Percentiles rank a stretch among this genome's conserved stretches.
phyloP scores from a whole-genome alignment of 2,888 invertebrate genomes.

The Eupsilia transversa region DNA sequence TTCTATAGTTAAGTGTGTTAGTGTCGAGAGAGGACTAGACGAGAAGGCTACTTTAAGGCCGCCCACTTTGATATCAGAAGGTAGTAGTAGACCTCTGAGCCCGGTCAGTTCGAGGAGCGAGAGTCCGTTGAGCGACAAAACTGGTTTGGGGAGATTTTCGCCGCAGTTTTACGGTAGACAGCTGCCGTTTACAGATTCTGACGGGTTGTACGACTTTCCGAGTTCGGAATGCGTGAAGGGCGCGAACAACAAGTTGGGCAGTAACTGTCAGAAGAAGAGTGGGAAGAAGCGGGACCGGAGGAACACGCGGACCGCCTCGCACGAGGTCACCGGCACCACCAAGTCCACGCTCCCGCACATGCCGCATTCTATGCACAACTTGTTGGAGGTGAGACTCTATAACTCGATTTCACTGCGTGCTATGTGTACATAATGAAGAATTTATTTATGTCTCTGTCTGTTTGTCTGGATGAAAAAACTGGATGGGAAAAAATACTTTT shows the following conservation, averaged over 20 bases:
- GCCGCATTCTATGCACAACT: constrained; percentile 90
- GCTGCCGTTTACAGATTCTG: constrained; percentile 94
- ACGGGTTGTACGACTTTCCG: constrained; percentile 95
- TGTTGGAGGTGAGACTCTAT: constrained; percentile 89
- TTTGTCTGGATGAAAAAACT: neutral
- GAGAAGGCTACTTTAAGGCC: constrained; percentile 85
- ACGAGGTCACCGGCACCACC: constrained; percentile 85
- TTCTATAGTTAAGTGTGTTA: constrained; percentile 90
- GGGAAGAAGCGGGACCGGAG: constrained; percentile 92
- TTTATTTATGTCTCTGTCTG: too few relatives aligned
- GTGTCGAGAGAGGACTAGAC: constrained; percentile 90
- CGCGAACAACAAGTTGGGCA: constrained; percentile 87
- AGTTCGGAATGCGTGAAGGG: constrained; percentile 93
- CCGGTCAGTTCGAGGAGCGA: constrained; percentile 95
- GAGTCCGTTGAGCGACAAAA: constrained; percentile 94
- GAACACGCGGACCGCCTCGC: constrained; percentile 88
- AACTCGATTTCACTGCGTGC: neutral
- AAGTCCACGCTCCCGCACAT: constrained; percentile 90
- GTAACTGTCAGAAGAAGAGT: constrained; percentile 91
- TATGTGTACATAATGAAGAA: neutral
- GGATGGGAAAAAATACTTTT: too few relatives aligned
- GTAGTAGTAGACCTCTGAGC: constrained; percentile 91
- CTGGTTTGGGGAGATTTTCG: constrained; percentile 92
- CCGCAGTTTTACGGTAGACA: constrained; percentile 93
- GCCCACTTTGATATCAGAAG: constrained; percentile 90